Base-by-base conservation (phyloP, 2,888 invertebrate species). In the Diarsia dahlii region DNA sequence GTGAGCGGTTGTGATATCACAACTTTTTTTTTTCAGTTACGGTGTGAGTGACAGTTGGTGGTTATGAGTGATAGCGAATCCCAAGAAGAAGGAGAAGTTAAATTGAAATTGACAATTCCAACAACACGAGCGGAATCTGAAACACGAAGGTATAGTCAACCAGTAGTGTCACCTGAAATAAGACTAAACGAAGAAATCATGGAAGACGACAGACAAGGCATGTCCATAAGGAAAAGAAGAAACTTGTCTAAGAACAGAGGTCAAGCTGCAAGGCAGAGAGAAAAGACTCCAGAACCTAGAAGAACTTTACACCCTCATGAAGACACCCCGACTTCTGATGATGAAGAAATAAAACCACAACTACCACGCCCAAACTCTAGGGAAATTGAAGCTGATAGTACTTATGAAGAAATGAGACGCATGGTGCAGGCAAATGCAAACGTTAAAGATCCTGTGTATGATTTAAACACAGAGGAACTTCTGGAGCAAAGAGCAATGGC, bases 291-390 rank as follows among this genome's bases (percentile, higher is more conserved):
- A 10, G 97, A 97, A 87, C 96, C 97, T 2, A 93, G 95, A 58
- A 93, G 95, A 88, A 94, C 95, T 74, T 95, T 95, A 46, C 91
- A 97, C 45, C 96, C 96, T 46, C 95, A 96, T 72, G 97, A 98
- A 84, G 98, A 98, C 78, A 97, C 97, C 67, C 97, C 98, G 13
- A 98, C 98, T 54, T 96, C 97, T 23, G 96, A 97, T 65, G 97
- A 97, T 81, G 97, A 97, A 87, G 96, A 96, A 63, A 78, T 87
- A 2, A 90, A 88, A 74, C 92, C 93, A 23, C 88, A 87, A 46
- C 64, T 74, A 46, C 77, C 74, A 23, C 93, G 94, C 23, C 82
- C 80, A 2, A 92, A 92, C 82, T 95, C 95, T 2, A 91, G 95
- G 79, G 97, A 96, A 92, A 91, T 95, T 20, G 97, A 97, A 92